These are phyloP conservation scores for Drosophila cognata DNA, from an alignment of 2,888 invertebrate species.

Conservation along the genomic window DNA sequence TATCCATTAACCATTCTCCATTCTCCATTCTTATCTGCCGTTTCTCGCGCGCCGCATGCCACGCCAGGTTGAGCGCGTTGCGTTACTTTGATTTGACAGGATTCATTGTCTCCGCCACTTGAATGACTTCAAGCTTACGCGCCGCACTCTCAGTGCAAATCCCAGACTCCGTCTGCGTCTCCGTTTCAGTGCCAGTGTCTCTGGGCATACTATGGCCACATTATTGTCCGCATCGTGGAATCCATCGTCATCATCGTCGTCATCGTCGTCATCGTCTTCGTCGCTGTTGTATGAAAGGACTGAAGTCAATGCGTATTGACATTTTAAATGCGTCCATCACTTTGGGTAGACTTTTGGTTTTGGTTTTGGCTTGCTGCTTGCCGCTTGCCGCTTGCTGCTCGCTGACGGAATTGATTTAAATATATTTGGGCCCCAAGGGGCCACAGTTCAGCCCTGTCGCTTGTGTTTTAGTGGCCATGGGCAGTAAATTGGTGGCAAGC, in stretches of 20 bases:
- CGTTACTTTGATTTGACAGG: conserved; percentile 77
- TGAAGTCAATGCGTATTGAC: conserved; percentile 82
- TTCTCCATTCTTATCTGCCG: conserved; percentile 33
- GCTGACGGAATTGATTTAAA: conserved; percentile 80
- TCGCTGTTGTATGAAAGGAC: conserved; percentile 9
- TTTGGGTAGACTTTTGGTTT: conserved; percentile 56
- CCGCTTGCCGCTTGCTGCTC: conserved; percentile 12
- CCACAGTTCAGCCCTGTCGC: conserved; percentile 34
- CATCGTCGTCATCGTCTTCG: conserved; percentile 13
- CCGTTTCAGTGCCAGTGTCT: conserved; percentile 22
- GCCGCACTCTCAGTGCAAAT: conserved; percentile 33
- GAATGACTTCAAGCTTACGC: conserved; percentile 76
- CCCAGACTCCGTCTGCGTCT: conserved; percentile 7
- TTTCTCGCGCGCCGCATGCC: conserved; percentile 41
- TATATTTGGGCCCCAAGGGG: conserved; percentile 76
- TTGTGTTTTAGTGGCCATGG: conserved; percentile 26
- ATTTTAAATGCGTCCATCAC: conserved; percentile 84
- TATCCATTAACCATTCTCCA: conserved; percentile 9
- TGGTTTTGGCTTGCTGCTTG: conserved; percentile 23
- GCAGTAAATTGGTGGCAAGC: conserved; percentile 61
- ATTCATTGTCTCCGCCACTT: conserved; percentile 79
- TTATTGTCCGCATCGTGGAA: conserved; percentile 46
- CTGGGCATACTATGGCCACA: conserved; percentile 22
- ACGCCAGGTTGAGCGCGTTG: conserved; percentile 48
- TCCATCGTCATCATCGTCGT: conserved; percentile 18